Conservation (phyloP, 2,888 invertebrate species). For the Corythucha ciliata region DNA sequence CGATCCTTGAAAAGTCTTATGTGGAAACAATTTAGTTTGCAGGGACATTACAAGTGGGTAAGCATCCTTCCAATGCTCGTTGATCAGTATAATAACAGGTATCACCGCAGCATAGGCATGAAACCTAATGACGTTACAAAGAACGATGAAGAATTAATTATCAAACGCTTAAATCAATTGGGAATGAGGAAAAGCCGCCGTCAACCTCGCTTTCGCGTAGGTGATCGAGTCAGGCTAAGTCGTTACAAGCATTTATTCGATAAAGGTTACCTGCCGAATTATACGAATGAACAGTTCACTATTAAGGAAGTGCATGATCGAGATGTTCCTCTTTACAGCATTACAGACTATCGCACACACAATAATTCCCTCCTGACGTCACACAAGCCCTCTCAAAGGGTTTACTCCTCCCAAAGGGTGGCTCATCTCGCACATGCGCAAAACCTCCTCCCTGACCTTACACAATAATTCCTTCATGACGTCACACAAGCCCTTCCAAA, state of each 20-base stretch:
- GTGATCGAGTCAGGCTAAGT: conserved; percentile 38
- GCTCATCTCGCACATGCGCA: too few species aligned
- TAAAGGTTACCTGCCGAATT: conserved; percentile 40
- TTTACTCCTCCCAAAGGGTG: too few species aligned
- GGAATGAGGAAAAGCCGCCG: neutral
- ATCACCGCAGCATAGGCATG: conserved; percentile 25
- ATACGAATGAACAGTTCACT: conserved; percentile 40
- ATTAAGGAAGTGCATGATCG: conserved; percentile 36
- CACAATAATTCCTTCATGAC: too few species aligned
- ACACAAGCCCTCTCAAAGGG: too few species aligned
- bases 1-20: conserved; percentile 24
- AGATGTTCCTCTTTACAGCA: neutral
- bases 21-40: conserved; percentile 22
- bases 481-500: too few species aligned
- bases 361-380: too few species aligned
- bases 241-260: conserved; percentile 38
- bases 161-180: conserved; percentile 25
- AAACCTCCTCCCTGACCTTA: too few species aligned
- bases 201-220: conserved; percentile 36
- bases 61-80: conserved; percentile 19
- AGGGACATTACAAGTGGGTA: conserved; percentile 22
- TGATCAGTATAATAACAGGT: conserved; percentile 20
- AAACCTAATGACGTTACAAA: conserved; percentile 23
- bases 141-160: neutral
- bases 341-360: too few species aligned